phyloP scores from a whole-genome alignment of 2,113 vertebrate genomes.

The Nannospalax galili region DNA sequence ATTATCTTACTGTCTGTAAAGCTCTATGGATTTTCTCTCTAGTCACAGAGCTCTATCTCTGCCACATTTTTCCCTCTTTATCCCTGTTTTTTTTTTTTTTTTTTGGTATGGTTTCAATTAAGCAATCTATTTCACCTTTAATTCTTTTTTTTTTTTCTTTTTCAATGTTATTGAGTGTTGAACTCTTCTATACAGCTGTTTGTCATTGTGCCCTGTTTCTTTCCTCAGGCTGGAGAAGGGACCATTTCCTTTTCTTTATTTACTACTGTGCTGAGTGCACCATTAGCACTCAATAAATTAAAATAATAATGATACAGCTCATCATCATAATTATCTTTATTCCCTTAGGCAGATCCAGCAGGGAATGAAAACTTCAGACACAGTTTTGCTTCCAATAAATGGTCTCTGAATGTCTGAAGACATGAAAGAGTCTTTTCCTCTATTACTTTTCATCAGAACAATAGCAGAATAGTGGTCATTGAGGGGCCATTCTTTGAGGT shows the following conservation, averaged over 20 bases:
- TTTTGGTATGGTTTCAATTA: background rate
- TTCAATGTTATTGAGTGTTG: background rate
- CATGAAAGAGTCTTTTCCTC: slow-evolving; percentile 1
- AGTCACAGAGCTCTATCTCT: background rate
- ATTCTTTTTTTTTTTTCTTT: background rate
- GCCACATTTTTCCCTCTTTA: background rate
- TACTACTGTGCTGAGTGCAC: slow-evolving; percentile 53
- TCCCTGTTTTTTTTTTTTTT: background rate
- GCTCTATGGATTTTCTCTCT: background rate
- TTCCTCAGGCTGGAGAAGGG: background rate
- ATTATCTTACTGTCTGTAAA: background rate
- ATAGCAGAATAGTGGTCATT: background rate
- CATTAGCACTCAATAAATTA: slow-evolving; percentile 71
- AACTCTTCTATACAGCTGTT: background rate
- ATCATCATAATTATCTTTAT: slow-evolving; percentile 71
- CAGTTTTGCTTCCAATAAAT: slow-evolving; percentile 51
- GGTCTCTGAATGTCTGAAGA: background rate
- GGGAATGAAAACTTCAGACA: slow-evolving; percentile 44
- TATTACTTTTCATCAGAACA: background rate
- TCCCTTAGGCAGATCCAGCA: slow-evolving; percentile 62
- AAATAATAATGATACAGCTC: slow-evolving; percentile 66
- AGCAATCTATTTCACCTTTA: background rate
- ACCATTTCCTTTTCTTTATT: slow-evolving; percentile 54
- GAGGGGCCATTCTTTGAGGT: background rate
- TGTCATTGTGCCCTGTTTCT: background rate